Base-by-base conservation (phyloP, 2,797 vertebrate genomes). In the Moxostoma hubbsi region DNA sequence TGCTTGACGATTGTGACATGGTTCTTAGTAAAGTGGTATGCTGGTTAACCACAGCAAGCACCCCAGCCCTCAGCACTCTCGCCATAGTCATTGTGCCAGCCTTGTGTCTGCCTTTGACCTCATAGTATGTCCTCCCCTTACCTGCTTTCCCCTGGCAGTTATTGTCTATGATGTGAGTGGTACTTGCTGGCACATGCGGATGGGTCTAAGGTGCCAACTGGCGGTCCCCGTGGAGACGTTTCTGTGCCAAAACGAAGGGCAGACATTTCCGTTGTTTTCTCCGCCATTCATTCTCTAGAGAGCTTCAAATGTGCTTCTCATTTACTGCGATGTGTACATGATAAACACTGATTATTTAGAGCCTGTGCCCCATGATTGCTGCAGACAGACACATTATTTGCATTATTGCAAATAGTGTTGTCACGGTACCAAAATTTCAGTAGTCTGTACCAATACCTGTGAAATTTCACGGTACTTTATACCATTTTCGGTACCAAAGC, bases 31-130 rank as follows among this genome's bases (percentile, higher is more conserved):
- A 75, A 86, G 62, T 15, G 82, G 79, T 65, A 77, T 46, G 50
- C 57, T 55, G 73, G 81, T 84, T 87, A 87, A 88, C 88, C 87
- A 87, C 85, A 86, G 86, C 65, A 75, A 75, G 80, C 85, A 76
- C 82, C 80, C 82, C 85, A 85, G 80, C 84, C 83, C 84, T 74
- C 86, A 83, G 85, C 77, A 80, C 78, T 77, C 74, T 67, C 84
- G 13, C 81, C 82, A 82, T 83, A 87, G 83, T 84, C 84, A 71
- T 70, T 70, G 86, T 79, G 24, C 72, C 82, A 62, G 54, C 51
- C 66, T 59, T 74, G 85, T 75, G 36, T 76, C 73, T 73, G 66
- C 50, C 66, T 59, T 58, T 66, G 45, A 61, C 64, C 66, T 73
- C 80, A 68, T 62, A 78, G 43, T 43, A 64, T 78, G 69, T 65